Base-by-base conservation (phyloP, 2,797 vertebrate species). In the Pelodytes ibericus region DNA sequence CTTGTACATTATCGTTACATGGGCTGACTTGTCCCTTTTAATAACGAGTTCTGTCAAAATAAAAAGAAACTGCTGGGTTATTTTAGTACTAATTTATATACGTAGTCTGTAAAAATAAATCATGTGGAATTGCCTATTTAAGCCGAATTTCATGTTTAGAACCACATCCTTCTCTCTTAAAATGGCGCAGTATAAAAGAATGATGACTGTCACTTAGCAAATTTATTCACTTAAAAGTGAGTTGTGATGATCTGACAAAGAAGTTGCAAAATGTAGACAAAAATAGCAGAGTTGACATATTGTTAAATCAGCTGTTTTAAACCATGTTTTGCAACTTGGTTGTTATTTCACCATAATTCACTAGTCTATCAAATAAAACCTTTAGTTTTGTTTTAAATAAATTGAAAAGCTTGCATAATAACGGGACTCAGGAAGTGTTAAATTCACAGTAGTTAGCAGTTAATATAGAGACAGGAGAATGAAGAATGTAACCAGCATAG, bases 101-200 rank as follows among this genome's bases (percentile, higher is more conserved):
- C 85, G 78, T 81, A 81, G 69, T 39, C 80, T 86, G 84, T 83
- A 80, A 65, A 75, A 84, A 87, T n/a, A n/a, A n/a, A n/a, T n/a
- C 89, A 88, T 89, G 86, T 90, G 89, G 90, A 91, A 90, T 88
- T 83, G 85, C 83, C 86, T 86, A 44, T 6, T 85, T 41, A 33
- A 65, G 68, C 61, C 59, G 59, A 33, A 65, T 77, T 77, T 77
- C 51, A 65, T 77, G 59, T 77, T 65, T 49, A 57, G 62, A 64
- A 73, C 53, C 26, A n/a, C 53, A 24, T 65, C 4, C 44, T 31
- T 51, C 49, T n/a, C n/a, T n/a, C n/a, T n/a, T n/a, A n/a, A n/a
- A n/a, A n/a, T n/a, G n/a, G n/a, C n/a, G n/a, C n/a, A n/a, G n/a
- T n/a, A n/a, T n/a, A n/a, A n/a, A n/a, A n/a, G n/a, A n/a, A n/a